These are phyloP conservation scores for Coecobrya sp. DNA, from an alignment of 2,888 invertebrate species.

Conservation along the genomic window DNA sequence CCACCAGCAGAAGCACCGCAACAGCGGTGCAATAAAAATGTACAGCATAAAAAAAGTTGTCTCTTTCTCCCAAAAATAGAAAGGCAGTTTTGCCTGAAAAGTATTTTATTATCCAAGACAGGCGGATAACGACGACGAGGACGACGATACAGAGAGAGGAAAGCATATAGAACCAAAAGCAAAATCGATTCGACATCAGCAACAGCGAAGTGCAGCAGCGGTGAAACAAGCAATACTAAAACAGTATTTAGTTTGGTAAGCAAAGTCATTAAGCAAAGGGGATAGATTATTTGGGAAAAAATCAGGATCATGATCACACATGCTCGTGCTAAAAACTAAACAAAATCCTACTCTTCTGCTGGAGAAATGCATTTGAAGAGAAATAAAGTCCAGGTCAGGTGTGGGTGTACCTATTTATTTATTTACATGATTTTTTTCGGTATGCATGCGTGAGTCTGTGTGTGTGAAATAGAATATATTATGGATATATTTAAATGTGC, in stretches of 20 bases:
- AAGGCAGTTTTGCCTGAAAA: constrained; percentile 24
- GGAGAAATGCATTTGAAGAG: neutral
- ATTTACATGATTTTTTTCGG: too few relatives aligned
- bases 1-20: neutral
- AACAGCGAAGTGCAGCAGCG: neutral
- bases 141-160: neutral
- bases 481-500: too few relatives aligned
- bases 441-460: neutral
- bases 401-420: neutral
- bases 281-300: neutral
- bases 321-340: neutral
- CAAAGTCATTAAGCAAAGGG: constrained; percentile 41
- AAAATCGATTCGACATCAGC: neutral
- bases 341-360: neutral
- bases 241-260: constrained; percentile 50
- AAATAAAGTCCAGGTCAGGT: neutral
- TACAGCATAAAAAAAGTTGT: constrained; percentile 45
- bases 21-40: constrained; percentile 58
- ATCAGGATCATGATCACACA: constrained; percentile 21
- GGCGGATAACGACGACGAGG: neutral
- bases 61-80: constrained; percentile 23
- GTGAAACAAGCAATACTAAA: neutral
- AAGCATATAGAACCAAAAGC: neutral
- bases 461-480: too few relatives aligned
- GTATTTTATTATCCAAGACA: constrained; percentile 48